Conservation (phyloP, 2,113 vertebrate genomes). For the Oreotrochilus melanogaster region DNA sequence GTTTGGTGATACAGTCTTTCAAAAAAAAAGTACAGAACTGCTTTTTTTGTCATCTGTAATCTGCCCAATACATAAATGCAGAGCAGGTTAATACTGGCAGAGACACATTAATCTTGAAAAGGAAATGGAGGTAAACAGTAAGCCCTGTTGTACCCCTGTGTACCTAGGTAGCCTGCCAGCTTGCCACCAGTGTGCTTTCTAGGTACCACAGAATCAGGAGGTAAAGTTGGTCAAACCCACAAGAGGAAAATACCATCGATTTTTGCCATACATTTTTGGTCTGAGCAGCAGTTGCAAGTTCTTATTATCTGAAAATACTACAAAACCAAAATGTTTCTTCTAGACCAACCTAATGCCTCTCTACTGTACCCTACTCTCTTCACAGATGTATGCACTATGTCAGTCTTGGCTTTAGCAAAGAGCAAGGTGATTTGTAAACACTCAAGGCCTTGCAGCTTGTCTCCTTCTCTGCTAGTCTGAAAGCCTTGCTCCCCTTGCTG, state of each 20-base stretch:
- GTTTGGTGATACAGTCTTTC: background rate
- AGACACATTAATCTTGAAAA: background rate
- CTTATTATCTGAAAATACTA: background rate
- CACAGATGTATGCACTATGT: background rate
- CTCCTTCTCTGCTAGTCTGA: background rate
- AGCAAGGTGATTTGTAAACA: background rate
- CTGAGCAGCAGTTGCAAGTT: background rate
- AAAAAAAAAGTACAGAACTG: background rate
- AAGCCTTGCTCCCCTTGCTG: background rate
- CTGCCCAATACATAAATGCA: background rate
- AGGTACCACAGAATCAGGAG: background rate
- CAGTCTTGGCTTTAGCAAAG: background rate
- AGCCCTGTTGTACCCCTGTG: background rate
- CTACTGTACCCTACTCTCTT: background rate
- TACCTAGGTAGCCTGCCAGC: background rate
- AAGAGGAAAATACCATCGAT: background rate
- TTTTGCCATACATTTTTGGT: background rate
- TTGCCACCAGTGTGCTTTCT: background rate
- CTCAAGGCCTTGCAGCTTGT: background rate
- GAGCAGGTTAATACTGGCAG: background rate
- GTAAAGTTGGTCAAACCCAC: background rate
- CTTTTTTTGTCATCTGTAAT: background rate
- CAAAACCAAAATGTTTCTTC: background rate
- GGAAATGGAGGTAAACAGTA: background rate
- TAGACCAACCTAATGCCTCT: background rate